Base-by-base conservation (phyloP, 2,113 vertebrate species). In the Reinhardtius hippoglossoides region DNA sequence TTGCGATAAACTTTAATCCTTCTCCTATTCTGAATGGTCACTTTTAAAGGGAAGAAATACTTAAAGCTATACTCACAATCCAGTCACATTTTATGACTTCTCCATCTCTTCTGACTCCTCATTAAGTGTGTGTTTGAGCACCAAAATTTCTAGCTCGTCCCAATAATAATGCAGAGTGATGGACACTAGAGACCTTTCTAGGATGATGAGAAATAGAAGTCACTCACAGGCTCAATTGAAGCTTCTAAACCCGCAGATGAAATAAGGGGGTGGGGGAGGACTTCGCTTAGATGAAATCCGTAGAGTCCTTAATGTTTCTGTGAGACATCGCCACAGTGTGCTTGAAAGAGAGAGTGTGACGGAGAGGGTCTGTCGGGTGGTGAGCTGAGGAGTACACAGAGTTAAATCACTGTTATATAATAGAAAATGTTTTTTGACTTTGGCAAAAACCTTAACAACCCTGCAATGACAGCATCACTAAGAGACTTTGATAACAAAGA, bases 191-290 rank as follows among this genome's bases (percentile, higher is more conserved):
- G 80, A 83, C 64, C 24, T 37, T 23, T 74, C 68, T 55, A 12
- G 18, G 44, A 44, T 69, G 80, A 83, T 82, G 71, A 87, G 66
- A 70, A 79, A 62, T 48, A 56, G n/a, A 69, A 77, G 78, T 83
- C 60, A 65, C 61, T 74, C 71, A 66, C 62, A 77, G 79, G 10
- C 59, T 27, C 46, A 80, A 62, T 21, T 1, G 50, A 80, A 65
- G 73, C 59, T n/a, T 88, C 68, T 81, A 75, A 85, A 79, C 50
- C 57, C 27, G 14, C 66, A 65, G 75, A 83, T 87, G 70, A 84
- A 87, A 72, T 10, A 12, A 37, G 24, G 52, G 44, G 40, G 46
- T 21, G 63, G 44, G 74, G 61, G 72, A 72, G 73, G 23, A 18
- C 46, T 69, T 64, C 1, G 50, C 67, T 46, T 31, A 18, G 65